Evolutionary conservation across 2,888 invertebrate genomes (phyloP).

Genomic region (Eutolmus rufibarbis): DNA sequence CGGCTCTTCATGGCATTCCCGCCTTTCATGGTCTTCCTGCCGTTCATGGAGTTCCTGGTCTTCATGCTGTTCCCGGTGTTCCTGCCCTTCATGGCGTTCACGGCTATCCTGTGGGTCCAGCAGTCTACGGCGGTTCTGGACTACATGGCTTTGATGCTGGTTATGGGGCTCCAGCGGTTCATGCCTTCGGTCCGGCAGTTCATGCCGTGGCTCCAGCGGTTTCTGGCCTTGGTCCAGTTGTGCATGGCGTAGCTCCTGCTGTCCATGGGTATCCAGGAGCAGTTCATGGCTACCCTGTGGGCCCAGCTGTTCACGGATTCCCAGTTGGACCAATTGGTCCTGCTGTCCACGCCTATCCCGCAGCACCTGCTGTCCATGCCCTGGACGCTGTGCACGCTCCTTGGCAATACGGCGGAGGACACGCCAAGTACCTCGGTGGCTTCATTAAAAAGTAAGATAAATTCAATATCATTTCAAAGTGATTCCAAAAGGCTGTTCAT

Average conservation of each 20-base stretch:
- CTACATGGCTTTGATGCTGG: neutral
- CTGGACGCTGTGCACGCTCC: neutral
- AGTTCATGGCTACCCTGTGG: neutral
- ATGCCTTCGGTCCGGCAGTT: neutral
- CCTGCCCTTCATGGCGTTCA: neutral
- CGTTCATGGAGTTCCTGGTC: neutral
- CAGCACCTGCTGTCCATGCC: neutral
- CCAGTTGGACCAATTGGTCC: neutral
- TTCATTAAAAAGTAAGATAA: slow-evolving; percentile 4
- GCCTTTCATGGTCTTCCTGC: neutral
- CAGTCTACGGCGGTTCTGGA: neutral
- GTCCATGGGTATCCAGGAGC: neutral
- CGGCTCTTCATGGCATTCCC: neutral
- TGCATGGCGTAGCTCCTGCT: neutral
- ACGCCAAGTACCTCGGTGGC: neutral
- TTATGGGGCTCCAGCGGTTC: neutral
- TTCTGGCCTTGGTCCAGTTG: neutral
- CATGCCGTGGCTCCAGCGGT: neutral
- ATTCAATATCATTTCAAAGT: neutral
- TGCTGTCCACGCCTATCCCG: neutral
- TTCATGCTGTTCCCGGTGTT: neutral
- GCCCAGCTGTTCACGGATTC: neutral
- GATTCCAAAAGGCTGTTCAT: neutral
- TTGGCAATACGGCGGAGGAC: neutral
- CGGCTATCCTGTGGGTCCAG: neutral